These are phyloP conservation scores for Imbricaverruca yamaguchii DNA, from an alignment of 2,888 invertebrate genomes.

Conservation along the genomic window DNA sequence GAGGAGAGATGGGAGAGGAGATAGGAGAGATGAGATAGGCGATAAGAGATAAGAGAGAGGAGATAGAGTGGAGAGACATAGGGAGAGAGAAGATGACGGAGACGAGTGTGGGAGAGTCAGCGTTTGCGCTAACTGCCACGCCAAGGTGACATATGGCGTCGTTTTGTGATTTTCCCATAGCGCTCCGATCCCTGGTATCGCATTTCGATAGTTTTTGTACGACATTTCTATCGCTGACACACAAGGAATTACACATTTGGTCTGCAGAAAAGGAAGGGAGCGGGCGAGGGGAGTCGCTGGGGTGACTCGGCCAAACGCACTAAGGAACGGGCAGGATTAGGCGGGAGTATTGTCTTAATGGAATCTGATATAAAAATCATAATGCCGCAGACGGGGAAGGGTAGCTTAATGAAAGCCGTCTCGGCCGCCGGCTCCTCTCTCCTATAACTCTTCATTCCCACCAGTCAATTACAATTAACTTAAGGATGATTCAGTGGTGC, in stretches of 20 bases:
- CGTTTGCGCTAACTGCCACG: not conserved
- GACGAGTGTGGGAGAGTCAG: not conserved
- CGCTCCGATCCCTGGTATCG: conserved; percentile 3
- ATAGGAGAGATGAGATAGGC: too few relatives aligned
- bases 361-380: conserved; percentile 22
- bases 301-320: not conserved
- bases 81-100: not conserved
- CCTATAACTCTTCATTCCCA: conserved; percentile 5
- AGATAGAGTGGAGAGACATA: too few relatives aligned
- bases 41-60: too few relatives aligned
- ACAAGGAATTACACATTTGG: conserved; percentile 23
- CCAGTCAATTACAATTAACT: conserved; percentile 20
- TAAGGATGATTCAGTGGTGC: conserved; percentile 5
- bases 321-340: not conserved
- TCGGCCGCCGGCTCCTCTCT: not conserved
- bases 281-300: not conserved
- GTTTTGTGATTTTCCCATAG: conserved; percentile 18
- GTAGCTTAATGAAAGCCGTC: conserved; percentile 15
- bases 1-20: too few relatives aligned
- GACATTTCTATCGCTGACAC: conserved; percentile 24
- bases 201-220: conserved; percentile 21
- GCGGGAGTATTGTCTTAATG: conserved; percentile 14
- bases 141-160: conserved; percentile 5
- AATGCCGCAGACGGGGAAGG: conserved; percentile 19
- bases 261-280: not conserved